Evolutionary conservation across 1,140 invertebrate species (phyloP).

Genomic region (Polyergus mexicanus): DNA sequence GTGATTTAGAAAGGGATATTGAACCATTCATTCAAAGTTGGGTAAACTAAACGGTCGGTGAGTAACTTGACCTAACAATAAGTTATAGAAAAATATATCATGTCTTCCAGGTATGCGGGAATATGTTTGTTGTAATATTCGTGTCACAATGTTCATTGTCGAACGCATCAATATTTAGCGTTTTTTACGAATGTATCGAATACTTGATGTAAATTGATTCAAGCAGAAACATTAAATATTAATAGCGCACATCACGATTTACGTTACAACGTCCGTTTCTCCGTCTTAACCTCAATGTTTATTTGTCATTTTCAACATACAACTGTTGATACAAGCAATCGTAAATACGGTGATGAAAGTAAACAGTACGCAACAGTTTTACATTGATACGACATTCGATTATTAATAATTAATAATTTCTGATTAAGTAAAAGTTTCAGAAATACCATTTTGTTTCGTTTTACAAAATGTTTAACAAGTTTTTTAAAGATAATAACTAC

Average conservation of each 20-base stretch:
- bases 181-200: not conserved
- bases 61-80: too few relatives aligned
- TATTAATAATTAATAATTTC: not conserved
- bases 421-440: not conserved
- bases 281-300: not conserved
- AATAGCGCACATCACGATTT: not conserved
- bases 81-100: not conserved
- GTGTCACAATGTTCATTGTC: not conserved
- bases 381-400: not conserved
- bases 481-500: too few relatives aligned
- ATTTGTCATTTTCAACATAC: not conserved
- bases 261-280: slow-evolving; percentile 3
- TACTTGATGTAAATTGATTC: slow-evolving; percentile 3
- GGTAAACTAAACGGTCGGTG: not conserved
- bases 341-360: not conserved
- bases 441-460: not conserved
- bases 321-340: not conserved
- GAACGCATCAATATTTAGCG: not conserved
- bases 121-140: not conserved
- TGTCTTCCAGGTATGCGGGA: not conserved
- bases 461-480: not conserved
- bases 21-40: not conserved
- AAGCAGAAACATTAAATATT: slow-evolving; percentile 11
- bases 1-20: not conserved
- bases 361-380: not conserved